Evolutionary conservation across 2,888 invertebrate species (phyloP), one percentile per base, ranked within the genome.

Genomic region (Halictus quadricinctus): DNA sequence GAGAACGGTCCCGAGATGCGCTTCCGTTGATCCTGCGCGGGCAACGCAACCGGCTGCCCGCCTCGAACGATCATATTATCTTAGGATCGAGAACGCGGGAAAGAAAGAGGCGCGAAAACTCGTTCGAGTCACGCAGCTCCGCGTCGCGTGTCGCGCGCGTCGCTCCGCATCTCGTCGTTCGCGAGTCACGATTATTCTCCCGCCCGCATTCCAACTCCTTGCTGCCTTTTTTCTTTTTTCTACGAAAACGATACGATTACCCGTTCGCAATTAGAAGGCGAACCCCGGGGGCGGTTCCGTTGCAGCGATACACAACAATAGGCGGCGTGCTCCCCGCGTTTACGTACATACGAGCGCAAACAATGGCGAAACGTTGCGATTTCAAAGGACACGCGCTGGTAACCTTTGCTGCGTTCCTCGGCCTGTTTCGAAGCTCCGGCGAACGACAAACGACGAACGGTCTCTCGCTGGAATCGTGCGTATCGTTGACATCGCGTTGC

Each of bases 81-180:
- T 73, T n/a, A 43, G 29, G 36, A 70, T 70, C 43, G 80, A 15
- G 64, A 54, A 76, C 43, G 66, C 66, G 50, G 64, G n/a, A 25
- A 58, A 29, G 36, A 74, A 43, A 41, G 41, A 41, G 15, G 29
- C 46, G 36, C n/a, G 36, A 69, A 50, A 50, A 41, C n/a, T 76
- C 29, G 50, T 4, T 69, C 48, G 8, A 41, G 48, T 29, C 46
- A 29, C 7, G 21, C 8, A 15, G 54, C 54, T 54, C 18, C 54
- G 54, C 36, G 36, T 36, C 36, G 36, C 36, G 36, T 36, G 36
- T 36, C 36, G 36, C 36, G 36, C n/a, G 48, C 46, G 46, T 15
- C 48, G 48, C 54, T n/a, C n/a, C 8, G 21, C 21, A n/a, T 58
- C 54, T 18, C 54, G 21, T 54, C 7, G 21, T 21, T 5, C 21